A percentile compares a stretch with the other conserved stretches of the same genome.
phyloP scores from a whole-genome alignment of 2,888 invertebrate genomes.

The Belgica antarctica region DNA sequence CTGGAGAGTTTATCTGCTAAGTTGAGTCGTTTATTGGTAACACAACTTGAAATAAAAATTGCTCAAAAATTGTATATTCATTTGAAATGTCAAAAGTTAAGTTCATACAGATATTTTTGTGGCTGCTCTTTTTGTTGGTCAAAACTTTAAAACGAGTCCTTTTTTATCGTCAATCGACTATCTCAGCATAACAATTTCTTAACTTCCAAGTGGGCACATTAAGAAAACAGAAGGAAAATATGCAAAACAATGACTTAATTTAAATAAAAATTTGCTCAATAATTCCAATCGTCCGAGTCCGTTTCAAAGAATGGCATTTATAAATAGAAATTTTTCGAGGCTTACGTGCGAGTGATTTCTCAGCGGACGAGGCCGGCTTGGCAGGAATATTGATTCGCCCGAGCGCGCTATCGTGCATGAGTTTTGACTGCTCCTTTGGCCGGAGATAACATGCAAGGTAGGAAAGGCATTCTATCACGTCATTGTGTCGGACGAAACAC shows the following conservation, averaged over 20 bases:
- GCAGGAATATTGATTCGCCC: constrained; percentile 15
- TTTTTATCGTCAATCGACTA: constrained; percentile 22
- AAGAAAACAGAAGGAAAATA: neutral
- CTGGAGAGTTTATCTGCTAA: too few species aligned
- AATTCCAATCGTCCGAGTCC: neutral
- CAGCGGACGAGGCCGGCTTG: neutral
- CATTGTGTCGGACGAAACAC: constrained; percentile 28
- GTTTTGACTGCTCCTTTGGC: constrained; percentile 9
- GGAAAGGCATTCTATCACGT: constrained; percentile 30
- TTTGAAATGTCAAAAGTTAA: too few species aligned
- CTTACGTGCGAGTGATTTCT: neutral
- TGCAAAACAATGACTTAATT: constrained; percentile 33
- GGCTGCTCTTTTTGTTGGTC: too few species aligned
- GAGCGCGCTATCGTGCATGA: constrained; percentile 11
- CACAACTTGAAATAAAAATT: too few species aligned
- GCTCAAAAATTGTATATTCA: too few species aligned
- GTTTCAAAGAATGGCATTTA: constrained; percentile 7
- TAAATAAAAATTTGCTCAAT: constrained; percentile 40
- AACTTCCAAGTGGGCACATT: constrained; percentile 4
- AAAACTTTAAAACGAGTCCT: too few species aligned
- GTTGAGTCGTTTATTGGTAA: too few species aligned
- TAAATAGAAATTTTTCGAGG: constrained; percentile 20
- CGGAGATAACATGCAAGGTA: neutral
- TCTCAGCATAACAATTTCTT: constrained; percentile 24
- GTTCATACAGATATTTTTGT: too few species aligned